phyloP scores from a whole-genome alignment of 2,888 invertebrate genomes.

The Crossocerus cetratus region DNA sequence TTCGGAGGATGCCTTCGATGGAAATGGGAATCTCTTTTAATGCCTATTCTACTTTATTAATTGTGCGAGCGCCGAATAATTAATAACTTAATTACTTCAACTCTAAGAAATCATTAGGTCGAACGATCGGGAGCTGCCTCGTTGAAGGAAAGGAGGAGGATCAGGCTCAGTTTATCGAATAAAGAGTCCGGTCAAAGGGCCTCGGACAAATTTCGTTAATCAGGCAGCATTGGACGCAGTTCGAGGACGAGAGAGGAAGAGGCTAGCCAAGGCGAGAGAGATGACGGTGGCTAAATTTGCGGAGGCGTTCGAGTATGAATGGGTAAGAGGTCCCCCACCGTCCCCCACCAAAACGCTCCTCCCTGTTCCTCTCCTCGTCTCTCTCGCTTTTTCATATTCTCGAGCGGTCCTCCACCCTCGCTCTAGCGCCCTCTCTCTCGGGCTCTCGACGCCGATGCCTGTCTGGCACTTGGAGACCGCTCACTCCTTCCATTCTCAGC shows the following conservation, averaged over 20 bases:
- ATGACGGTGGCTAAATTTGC: conserved; percentile 51
- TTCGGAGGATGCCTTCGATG: too few relatives aligned
- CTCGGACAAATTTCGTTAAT: conserved; percentile 44
- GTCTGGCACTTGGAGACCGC: neutral
- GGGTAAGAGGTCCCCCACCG: conserved; percentile 66
- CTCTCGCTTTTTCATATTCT: conserved; percentile 5
- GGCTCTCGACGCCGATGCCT: neutral
- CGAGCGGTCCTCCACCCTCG: conserved; percentile 8
- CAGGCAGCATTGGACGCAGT: conserved; percentile 38
- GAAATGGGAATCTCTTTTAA: too few relatives aligned
- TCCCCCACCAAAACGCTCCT: conserved; percentile 56
- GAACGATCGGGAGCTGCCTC: too few relatives aligned
- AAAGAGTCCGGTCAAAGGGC: neutral
- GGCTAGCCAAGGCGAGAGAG: conserved; percentile 14
- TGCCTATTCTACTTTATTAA: too few relatives aligned
- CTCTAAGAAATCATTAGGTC: too few relatives aligned
- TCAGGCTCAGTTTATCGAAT: too few relatives aligned
- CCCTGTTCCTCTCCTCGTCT: conserved; percentile 22
- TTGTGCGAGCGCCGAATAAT: too few relatives aligned
- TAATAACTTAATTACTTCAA: too few relatives aligned
- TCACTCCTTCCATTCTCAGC: neutral
- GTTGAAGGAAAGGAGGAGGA: too few relatives aligned
- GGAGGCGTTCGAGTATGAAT: conserved; percentile 69
- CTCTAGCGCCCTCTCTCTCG: conserved; percentile 27
- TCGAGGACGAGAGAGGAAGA: conserved; percentile 21